Evolutionary conservation across 2,888 invertebrate genomes (phyloP), one percentile per base, ranked within the genome.

Genomic region (Gymnocheta viridis): DNA sequence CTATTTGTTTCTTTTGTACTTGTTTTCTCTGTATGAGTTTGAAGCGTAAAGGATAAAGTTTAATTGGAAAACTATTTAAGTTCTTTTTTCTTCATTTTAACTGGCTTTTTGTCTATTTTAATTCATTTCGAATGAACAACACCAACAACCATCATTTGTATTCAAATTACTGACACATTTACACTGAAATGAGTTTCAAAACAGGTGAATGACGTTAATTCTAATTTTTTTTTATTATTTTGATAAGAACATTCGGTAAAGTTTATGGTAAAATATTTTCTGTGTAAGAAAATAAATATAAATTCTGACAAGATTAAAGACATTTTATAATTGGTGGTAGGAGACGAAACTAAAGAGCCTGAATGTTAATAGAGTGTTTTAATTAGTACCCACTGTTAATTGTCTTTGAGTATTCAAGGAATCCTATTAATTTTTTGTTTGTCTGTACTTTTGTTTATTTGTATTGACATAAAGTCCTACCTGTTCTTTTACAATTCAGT

Each of bases 21-120:
- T 62, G 29, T 60, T 73, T 77, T 77, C 44, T 81, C 44, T 77
- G 38, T 77, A 73, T 69, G 69, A 77, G 41, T 73, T 51, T 73
- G 67, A 90, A 89, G 89, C 89, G 90, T 89, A 91, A 91, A 91
- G 91, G 92, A 91, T 91, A 91, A 91, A 91, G 91, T 91, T 91
- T 91, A 91, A 91, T 91, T 91, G 91, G 91, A 91, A 91, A 91
- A 91, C 91, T 91, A 90, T 90, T 91, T 89, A 77, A 77, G 69
- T 78, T 80, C 29, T 49, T 27, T 14, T 51, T 32, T 29, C 17
- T 83, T 56, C 38, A 54, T 69, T 66, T 67, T 32, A 72, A 35
- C 51, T 80, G 88, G 29, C 87, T 64, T 74, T 79, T 80, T 78
- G 73, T 69, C 60, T 81, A 54, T 81, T 84, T 83, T 78, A 81